Percentiles rank a stretch among this genome's conserved stretches.
Conservation (phyloP, 1,140 invertebrate genomes). For the Orchesella cincta region DNA sequence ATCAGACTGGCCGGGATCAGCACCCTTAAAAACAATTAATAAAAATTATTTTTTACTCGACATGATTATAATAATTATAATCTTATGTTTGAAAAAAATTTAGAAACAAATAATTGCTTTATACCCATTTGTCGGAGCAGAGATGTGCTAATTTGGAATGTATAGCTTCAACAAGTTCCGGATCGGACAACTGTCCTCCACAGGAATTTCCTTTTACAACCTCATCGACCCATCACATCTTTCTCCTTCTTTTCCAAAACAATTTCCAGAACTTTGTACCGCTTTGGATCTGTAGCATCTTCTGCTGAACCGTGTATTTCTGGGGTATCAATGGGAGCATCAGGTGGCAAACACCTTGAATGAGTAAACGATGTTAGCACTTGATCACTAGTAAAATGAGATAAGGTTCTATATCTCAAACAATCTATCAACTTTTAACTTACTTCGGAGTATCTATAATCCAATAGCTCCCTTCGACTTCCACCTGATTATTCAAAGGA, state of each 20-base stretch:
- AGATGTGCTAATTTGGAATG: slow-evolving; percentile 64
- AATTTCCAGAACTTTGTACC: slow-evolving; percentile 62
- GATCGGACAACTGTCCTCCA: slow-evolving; percentile 63
- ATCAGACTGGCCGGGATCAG: slow-evolving; percentile 55
- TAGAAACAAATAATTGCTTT: neutral
- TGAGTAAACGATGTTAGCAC: no score
- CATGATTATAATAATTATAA: no score
- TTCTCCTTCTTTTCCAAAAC: slow-evolving; percentile 63
- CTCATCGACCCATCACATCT: slow-evolving; percentile 64
- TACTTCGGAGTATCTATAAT: slow-evolving; percentile 59
- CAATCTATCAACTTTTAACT: no score
- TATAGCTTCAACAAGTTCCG: slow-evolving; percentile 62
- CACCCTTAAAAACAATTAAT: slow-evolving; percentile 35
- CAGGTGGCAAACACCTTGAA: neutral
- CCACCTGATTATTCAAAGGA: slow-evolving; percentile 61
- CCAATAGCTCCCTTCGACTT: slow-evolving; percentile 67
- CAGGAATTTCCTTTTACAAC: slow-evolving; percentile 60
- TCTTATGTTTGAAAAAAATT: no score
- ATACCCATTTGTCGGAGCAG: slow-evolving; percentile 62
- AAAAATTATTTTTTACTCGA: no score
- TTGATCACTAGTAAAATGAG: no score
- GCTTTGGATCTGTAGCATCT: slow-evolving; percentile 42
- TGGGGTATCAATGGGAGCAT: neutral
- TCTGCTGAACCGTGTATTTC: neutral
- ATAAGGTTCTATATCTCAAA: no score